Conservation (phyloP, 2,113 vertebrate species). For the Epinephelus moara region DNA sequence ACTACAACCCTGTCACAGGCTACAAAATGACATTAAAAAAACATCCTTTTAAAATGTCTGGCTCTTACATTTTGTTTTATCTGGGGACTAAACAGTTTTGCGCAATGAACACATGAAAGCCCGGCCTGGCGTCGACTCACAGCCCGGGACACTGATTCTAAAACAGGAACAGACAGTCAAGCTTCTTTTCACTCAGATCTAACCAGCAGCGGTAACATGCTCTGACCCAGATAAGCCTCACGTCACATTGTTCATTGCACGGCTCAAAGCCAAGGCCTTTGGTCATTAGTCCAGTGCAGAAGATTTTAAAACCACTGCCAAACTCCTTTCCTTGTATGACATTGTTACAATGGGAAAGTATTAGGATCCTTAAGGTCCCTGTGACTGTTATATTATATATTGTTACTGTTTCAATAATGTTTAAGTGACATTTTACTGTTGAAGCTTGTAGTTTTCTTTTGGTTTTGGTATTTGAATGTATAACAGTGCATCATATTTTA, state of each 20-base stretch:
- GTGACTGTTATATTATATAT: background rate
- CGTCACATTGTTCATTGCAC: slow-evolving; percentile 48
- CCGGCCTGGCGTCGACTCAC: slow-evolving; percentile 3
- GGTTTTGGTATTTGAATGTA: background rate
- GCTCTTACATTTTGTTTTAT: slow-evolving; percentile 9
- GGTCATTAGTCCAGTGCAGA: slow-evolving; percentile 42
- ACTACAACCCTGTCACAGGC: background rate
- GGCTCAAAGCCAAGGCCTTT: slow-evolving; percentile 7
- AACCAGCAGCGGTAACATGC: slow-evolving; percentile 55
- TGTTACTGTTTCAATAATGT: background rate
- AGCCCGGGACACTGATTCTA: slow-evolving; percentile 10
- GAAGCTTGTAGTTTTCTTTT: background rate
- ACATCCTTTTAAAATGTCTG: background rate
- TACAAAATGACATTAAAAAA: background rate
- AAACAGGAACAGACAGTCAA: slow-evolving; percentile 39
- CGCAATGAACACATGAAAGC: slow-evolving; percentile 23
- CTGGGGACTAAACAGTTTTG: background rate
- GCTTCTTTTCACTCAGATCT: slow-evolving; percentile 48
- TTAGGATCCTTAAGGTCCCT: background rate
- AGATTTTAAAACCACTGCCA: slow-evolving; percentile 31
- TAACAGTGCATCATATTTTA: background rate
- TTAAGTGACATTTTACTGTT: background rate
- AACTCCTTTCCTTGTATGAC: slow-evolving; percentile 19
- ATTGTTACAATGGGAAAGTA: slow-evolving; percentile 7
- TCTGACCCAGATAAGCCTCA: slow-evolving; percentile 57